Evolutionary conservation across 2,113 vertebrate species (phyloP).

Genomic region (Plecotus auritus): DNA sequence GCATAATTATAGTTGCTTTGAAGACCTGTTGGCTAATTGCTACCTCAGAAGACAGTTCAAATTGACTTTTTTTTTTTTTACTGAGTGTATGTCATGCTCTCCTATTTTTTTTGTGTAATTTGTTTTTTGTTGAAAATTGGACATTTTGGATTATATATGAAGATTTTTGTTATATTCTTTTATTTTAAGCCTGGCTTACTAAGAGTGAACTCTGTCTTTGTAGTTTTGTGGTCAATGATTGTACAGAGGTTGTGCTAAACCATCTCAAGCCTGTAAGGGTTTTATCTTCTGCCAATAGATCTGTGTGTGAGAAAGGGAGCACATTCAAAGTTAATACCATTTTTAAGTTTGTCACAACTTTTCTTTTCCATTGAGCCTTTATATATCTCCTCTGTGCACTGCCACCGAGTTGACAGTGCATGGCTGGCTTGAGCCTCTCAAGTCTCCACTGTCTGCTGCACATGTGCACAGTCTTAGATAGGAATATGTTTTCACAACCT

Average conservation of each 20-base stretch:
- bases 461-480: not conserved
- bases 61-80: not conserved
- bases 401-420: not conserved
- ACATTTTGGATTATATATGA: not conserved
- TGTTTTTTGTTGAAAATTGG: not conserved
- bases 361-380: not conserved
- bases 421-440: not conserved
- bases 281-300: not conserved
- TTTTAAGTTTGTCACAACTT: constrained; percentile 9
- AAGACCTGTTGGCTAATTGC: not conserved
- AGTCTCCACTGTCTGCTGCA: not conserved
- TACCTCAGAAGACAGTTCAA: not conserved
- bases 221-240: not conserved
- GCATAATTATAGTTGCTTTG: not conserved
- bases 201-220: not conserved
- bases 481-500: not conserved
- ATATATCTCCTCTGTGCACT: not conserved
- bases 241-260: not conserved
- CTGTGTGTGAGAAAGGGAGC: not conserved
- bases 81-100: not conserved
- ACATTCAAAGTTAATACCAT: not conserved
- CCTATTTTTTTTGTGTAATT: not conserved
- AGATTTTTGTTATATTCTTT: not conserved
- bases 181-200: not conserved
- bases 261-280: not conserved